Conservation (phyloP, 2,113 vertebrate species). For the Etia nguti region DNA sequence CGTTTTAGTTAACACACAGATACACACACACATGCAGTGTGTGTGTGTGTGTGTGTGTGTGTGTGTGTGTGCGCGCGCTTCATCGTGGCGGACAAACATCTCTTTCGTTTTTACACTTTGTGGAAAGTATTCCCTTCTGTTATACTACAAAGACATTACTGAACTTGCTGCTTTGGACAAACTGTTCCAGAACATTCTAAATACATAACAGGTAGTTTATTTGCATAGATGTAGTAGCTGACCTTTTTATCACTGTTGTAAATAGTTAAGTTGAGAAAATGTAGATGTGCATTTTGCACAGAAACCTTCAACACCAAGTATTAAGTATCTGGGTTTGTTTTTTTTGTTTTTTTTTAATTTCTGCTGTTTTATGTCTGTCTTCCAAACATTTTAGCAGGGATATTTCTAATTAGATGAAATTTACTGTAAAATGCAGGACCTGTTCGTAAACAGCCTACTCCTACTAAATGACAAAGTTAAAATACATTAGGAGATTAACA, state of each 20-base stretch:
- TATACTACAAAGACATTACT: neutral
- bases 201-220: neutral
- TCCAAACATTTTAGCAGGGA: neutral
- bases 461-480: neutral
- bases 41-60: neutral
- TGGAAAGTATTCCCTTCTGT: neutral
- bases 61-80: neutral
- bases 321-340: too few species aligned
- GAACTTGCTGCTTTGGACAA: neutral
- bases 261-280: neutral
- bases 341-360: neutral
- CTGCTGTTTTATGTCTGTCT: neutral
- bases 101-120: neutral
- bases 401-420: neutral
- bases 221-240: neutral
- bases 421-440: neutral
- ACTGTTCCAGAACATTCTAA: neutral
- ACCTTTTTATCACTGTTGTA: neutral
- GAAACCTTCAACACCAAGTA: neutral
- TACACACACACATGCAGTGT: neutral
- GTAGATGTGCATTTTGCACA: neutral
- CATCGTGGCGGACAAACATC: neutral
- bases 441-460: neutral
- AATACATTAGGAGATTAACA: neutral
- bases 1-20: neutral